Evolutionary conservation across 2,888 invertebrate genomes (phyloP), one percentile per base, ranked within the genome.

Genomic region (Anthrax anthrax): DNA sequence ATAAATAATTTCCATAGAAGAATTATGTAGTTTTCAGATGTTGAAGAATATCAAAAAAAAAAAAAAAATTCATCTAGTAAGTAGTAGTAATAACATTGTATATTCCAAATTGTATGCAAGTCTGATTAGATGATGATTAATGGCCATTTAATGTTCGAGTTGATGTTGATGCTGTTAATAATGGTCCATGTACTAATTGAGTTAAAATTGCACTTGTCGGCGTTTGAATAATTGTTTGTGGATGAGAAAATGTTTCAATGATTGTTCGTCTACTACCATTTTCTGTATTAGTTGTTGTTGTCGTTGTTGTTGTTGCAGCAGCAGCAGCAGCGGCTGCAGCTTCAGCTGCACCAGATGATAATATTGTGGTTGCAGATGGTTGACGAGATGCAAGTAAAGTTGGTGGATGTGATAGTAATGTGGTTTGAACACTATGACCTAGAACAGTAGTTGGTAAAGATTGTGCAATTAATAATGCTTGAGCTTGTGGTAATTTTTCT

Each of bases 361-460:
- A 16, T 9, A 44, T 18, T 12, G 36, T 36, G 6, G 45, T 57
- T 9, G 54, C 37, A 0, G 51, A 40, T 5, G 60, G 56, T 16
- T 57, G 47, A 4, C 60, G 60, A 4, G 58, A 54, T 5, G 58
- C 53, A 18, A 66, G 47, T 39, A 67, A 38, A 0, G 60, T 64
- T 23, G 67, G 61, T 13, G 64, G 60, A 50, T 66, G 66, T 0
- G 64, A 57, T 0, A 67, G 58, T 0, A 66, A 55, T 29, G 61
- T 60, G 38, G 67, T 60, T 42, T 65, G 66, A 0, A 67, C 57
- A 39, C 57, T 60, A 32, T 65, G 65, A 2, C 64, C 65, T 14
- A 65, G 46, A 37, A 60, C 55, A 18, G 58, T 57, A 4, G 50
- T 48, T 18, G 63, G 64, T 36, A 65, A 51, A 10, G 54, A 50